Evolutionary conservation across 2,888 invertebrate genomes (phyloP).

Genomic region (Tenodera sinensis): DNA sequence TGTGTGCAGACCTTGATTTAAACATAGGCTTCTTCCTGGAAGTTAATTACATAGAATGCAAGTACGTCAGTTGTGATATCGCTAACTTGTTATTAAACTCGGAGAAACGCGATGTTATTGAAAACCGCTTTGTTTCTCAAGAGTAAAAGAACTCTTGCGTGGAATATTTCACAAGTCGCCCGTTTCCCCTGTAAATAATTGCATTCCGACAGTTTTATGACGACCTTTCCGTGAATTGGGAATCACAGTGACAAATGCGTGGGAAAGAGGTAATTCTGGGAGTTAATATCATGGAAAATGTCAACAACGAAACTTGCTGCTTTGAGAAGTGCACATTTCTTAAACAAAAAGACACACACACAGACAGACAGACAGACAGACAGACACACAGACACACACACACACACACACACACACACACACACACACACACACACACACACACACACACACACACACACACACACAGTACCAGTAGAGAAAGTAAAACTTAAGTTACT

Average conservation of each 20-base stretch:
- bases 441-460: too few species aligned
- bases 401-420: too few species aligned
- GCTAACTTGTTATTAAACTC: not conserved
- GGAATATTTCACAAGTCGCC: not conserved
- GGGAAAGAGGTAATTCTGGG: not conserved
- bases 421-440: too few species aligned
- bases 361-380: too few species aligned
- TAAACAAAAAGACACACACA: too few species aligned
- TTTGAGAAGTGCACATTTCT: too few species aligned
- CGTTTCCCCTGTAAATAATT: not conserved
- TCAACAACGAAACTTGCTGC: too few species aligned
- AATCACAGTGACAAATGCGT: not conserved
- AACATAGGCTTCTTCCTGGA: not conserved
- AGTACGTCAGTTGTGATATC: not conserved
- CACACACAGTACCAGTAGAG: too few species aligned
- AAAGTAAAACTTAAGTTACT: too few species aligned
- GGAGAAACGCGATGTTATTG: not conserved
- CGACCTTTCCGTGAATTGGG: not conserved
- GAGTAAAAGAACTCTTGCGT: not conserved
- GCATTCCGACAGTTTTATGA: not conserved
- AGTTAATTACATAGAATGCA: not conserved
- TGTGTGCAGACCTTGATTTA: not conserved
- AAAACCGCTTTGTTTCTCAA: not conserved
- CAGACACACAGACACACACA: too few species aligned
- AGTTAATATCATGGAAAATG: too few species aligned